Evolutionary conservation across 2,888 invertebrate species (phyloP), one percentile per base, ranked within the genome.

Genomic region (Dendrolimus pini): DNA sequence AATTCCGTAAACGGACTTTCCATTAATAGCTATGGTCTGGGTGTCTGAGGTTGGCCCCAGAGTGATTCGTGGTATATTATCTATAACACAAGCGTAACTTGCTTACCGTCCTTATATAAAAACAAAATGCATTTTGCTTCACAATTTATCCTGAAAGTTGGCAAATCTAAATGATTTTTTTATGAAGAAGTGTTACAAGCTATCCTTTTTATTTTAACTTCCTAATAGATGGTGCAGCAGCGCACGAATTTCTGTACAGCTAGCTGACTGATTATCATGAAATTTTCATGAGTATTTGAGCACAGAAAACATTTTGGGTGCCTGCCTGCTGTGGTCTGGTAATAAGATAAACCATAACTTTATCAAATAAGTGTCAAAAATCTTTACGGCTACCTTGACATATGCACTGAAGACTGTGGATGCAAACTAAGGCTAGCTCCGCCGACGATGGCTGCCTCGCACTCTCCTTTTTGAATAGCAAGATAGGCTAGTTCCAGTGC

Each of bases 361-460:
- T 55, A 47, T 55, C 12, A 9, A 47, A 55, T 3, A 47, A 13
- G 52, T 54, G 60, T 59, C 56, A 59, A 7, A 57, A 62, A 13
- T 56, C 53, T 1, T 59, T 42, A 9, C n/a, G 52, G 42, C 56
- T 60, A 71, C 72, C 73, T 66, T 54, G 60, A 58, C 54, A 61
- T 66, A 54, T 71, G 70, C 7, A 75, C 62, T 2, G 71, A 69
- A 7, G 56, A 92, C 85, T 67, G 93, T 70, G 62, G 93, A 47
- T 69, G 69, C 8, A 70, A 18, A 7, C 67, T 58, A 7, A 75
- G 41, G 54, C 68, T 64, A 2, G 88, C 83, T 3, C 93, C 93
- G 1, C 92, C 93, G 1, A 94, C 93, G 47, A 94, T 82, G 30
- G 94, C 94, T 0, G 82, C 72, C 7, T 85, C 84, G 54, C 83